Base-by-base conservation (phyloP, 1,140 invertebrate species). In the Agraylea sexmaculata region DNA sequence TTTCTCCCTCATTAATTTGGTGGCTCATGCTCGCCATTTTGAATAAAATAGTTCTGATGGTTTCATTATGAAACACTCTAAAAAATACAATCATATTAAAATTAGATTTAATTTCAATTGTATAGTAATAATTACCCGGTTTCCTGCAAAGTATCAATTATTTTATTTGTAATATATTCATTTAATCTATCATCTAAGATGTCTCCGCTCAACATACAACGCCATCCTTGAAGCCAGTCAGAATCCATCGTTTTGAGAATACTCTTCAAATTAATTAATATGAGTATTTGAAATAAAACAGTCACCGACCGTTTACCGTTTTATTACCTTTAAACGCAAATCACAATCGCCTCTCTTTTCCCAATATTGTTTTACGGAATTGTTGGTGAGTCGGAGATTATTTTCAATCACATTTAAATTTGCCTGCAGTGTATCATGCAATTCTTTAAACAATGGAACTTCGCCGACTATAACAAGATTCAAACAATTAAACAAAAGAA, bases 221-320 rank as follows among this genome's bases (percentile, higher is more conserved):
- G 70, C 71, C 74, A 80, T 22, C 72, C 69, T 23, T 70, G 68
- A 2, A 82, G 57, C 75, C 76, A 80, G 20, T 66, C 56, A 10
- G 64, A 65, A 45, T 80, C 76, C 53, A 82, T 69, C 40, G 66
- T 63, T 13, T 64, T 56, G 21, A 77, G 61, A 7, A 76, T 62
- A 51, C 51, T 57, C 75, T 79, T 55, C 28, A 62, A 67, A 42
- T 42, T 30, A 45, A 11, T 19, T 21, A 12, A 11, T 7, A 15
- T 13, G 6, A 36, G 20, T 4, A 13, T 1, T 15, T 17, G n/a
- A n/a, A n/a, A n/a, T n/a, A n/a, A n/a, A n/a, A n/a, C n/a, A n/a
- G n/a, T n/a, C n/a, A n/a, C n/a, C n/a, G n/a, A n/a, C n/a, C n/a
- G n/a, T n/a, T n/a, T n/a, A n/a, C n/a, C n/a, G n/a, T n/a, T n/a